These are phyloP conservation scores for Bursaphelenchus mucronatus DNA, from an alignment of 1,140 invertebrate species.

Conservation along the genomic window DNA sequence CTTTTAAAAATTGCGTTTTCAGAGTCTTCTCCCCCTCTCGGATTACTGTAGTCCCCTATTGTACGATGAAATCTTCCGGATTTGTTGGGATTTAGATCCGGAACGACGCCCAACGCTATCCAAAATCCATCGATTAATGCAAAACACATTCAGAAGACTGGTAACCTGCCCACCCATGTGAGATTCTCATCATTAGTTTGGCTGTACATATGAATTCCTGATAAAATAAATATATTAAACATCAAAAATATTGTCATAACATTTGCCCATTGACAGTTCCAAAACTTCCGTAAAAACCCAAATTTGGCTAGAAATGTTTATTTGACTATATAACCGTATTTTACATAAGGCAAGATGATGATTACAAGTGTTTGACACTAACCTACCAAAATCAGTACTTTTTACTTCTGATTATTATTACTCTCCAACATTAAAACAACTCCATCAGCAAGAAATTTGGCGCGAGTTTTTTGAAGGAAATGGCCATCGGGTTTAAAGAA, in stretches of 20 bases:
- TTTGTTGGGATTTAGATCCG: conserved; percentile 13
- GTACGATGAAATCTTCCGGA: conserved; percentile 12
- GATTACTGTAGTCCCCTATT: conserved; percentile 6
- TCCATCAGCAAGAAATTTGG: conserved; percentile 30
- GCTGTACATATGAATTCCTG: too few species aligned
- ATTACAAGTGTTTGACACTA: too few species aligned
- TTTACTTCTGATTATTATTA: background rate
- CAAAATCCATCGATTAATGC: conserved; percentile 14
- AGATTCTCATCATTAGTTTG: too few species aligned
- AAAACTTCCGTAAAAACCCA: too few species aligned
- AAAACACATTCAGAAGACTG: conserved; percentile 9
- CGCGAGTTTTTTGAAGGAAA: conserved; percentile 43
- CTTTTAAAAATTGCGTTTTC: conserved; percentile 12
- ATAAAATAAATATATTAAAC: too few species aligned
- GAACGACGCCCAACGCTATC: conserved; percentile 22
- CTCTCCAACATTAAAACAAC: conserved; percentile 23
- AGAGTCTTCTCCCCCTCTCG: conserved; percentile 12
- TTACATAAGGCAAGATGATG: too few species aligned
- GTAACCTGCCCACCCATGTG: too few species aligned
- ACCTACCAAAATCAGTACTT: too few species aligned
- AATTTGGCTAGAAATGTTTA: too few species aligned
- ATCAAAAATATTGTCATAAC: too few species aligned
- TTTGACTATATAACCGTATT: too few species aligned
- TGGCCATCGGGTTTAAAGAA: conserved; percentile 35
- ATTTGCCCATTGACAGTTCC: too few species aligned